Evolutionary conservation across 2,797 vertebrate species (phyloP).

Genomic region (Helicolenus hilgendorfi): DNA sequence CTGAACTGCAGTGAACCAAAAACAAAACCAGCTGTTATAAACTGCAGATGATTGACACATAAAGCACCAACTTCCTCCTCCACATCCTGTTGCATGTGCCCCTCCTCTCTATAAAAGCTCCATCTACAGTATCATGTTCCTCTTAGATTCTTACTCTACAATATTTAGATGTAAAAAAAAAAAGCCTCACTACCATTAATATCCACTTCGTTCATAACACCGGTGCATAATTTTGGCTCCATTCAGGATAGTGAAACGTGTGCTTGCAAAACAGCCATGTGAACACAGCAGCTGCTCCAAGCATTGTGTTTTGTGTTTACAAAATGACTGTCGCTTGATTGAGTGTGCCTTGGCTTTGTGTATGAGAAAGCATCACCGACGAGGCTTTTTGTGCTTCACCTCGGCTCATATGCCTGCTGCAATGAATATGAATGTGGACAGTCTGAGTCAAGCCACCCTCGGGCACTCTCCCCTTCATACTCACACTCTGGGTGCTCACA

Average conservation of each 20-base stretch:
- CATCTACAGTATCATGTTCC: background rate
- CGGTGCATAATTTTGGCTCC: background rate
- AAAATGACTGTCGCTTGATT: background rate
- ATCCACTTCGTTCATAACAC: background rate
- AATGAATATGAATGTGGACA: slow-evolving; percentile 10
- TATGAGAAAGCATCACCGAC: background rate
- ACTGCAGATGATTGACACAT: background rate
- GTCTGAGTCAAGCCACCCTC: background rate
- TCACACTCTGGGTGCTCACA: background rate
- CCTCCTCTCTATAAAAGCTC: background rate
- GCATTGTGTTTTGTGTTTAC: background rate
- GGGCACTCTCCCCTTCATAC: background rate
- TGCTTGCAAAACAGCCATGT: background rate
- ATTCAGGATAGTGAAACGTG: background rate
- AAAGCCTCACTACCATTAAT: background rate
- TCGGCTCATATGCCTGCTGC: background rate
- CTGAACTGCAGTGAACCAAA: background rate
- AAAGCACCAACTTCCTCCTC: slow-evolving; percentile 52
- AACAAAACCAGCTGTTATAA: background rate
- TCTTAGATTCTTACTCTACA: background rate
- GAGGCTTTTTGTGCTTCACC: slow-evolving; percentile 11
- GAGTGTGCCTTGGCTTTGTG: background rate
- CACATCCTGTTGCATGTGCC: slow-evolving; percentile 42
- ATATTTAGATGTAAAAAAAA: background rate
- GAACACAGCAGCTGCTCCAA: background rate